Base-by-base conservation (phyloP, 1,140 invertebrate species). In the Physella acuta region DNA sequence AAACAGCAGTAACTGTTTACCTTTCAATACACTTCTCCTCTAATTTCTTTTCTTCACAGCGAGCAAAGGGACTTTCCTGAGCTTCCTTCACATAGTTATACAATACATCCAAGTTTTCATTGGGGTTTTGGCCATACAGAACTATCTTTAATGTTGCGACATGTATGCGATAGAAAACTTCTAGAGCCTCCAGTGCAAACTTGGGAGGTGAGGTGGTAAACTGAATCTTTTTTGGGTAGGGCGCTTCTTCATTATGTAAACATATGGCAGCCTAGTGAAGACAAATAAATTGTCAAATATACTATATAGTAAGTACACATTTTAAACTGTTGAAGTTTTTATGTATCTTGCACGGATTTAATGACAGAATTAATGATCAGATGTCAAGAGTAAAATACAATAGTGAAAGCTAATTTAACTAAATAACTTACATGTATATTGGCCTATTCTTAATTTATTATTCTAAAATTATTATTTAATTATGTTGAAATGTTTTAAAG, bases 131-230 rank as follows among this genome's bases (percentile, higher is more conserved):
- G 60, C 91, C 88, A 71, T 37, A 88, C 77, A 94, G 90, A 37
- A 96, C 84, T 81, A 91, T 92, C 82, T 96, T 97, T 2, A 97
- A 84, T 77, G 94, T 92, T 52, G 91, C 91, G 0, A 92, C 91
- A 82, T 97, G 93, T 52, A 94, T 75, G 36, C 87, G 76, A 70
- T 88, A 89, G 74, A 87, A 88, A 74, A 88, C 88, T 85, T 97
- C 95, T 26, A 97, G 84, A 0, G 93, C 91, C 87, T 97, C 94
- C n/a, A 97, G 89, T 3, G 93, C 89, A 34, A 94, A 86, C 82
- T 92, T 89, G 70, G 92, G 90, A 0, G 94, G 92, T 82, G 88
- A 90, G 76, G 91, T 92, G 17, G 76, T 70, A 78, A 94, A 95
- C 66, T 88, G 90, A 59, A 97, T 94, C 86, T 92, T 92, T 30